Percentiles rank a stretch among this genome's conserved stretches.
phyloP scores from a whole-genome alignment of 2,113 vertebrate species.

The Larimichthys polyactis region DNA sequence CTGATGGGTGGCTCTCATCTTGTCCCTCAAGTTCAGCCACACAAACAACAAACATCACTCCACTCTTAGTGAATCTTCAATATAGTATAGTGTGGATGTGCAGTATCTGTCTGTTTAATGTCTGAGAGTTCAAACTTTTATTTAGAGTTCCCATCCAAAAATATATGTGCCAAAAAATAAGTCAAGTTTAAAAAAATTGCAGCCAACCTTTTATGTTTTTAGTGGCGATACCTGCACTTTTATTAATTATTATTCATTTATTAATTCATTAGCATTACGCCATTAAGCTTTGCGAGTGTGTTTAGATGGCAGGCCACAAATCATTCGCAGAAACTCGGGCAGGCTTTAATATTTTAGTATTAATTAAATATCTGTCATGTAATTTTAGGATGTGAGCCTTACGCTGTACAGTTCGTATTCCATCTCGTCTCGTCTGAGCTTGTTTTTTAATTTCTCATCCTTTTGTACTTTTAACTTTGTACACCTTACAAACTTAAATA shows the following conservation, averaged over 20 bases:
- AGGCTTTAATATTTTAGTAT: conserved; percentile 41
- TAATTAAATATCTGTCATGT: conserved; percentile 39
- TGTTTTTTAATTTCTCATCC: conserved; percentile 11
- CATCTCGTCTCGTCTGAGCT: background rate
- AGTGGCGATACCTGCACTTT: background rate
- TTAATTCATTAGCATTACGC: conserved; percentile 49
- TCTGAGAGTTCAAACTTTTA: conserved; percentile 17
- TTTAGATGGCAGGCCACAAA: conserved; percentile 50
- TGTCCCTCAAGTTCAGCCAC: conserved; percentile 2
- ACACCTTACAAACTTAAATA: conserved; percentile 20
- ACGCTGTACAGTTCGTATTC: conserved; percentile 3
- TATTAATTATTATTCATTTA: conserved; percentile 56
- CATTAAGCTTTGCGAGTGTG: conserved; percentile 8
- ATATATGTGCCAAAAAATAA: background rate
- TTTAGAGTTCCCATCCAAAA: conserved; percentile 26
- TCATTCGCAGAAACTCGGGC: conserved; percentile 25
- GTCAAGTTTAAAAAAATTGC: background rate
- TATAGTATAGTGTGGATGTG: background rate
- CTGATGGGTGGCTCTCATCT: conserved; percentile 2
- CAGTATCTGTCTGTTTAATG: background rate
- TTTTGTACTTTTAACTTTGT: background rate
- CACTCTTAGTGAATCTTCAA: background rate
- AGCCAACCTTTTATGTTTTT: conserved; percentile 33
- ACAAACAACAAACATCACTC: background rate
- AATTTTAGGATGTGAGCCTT: conserved; percentile 3